phyloP scores from a whole-genome alignment of 1,140 invertebrate species.

The Drosophila kanapiae region DNA sequence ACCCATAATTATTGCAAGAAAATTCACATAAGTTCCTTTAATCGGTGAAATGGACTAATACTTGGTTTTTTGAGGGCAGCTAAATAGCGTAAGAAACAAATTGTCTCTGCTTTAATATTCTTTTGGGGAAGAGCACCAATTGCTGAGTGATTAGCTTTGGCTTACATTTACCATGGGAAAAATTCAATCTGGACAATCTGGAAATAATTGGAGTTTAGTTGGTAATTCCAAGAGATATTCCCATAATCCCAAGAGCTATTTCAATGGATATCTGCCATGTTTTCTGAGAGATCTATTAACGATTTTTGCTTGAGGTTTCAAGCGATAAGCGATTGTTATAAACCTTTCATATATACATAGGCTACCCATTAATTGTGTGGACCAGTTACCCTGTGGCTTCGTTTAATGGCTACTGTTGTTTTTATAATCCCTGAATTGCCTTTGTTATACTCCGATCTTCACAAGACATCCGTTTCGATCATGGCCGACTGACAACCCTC shows the following conservation, averaged over 20 bases:
- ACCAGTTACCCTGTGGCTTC: conserved; percentile 3
- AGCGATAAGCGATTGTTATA: background rate
- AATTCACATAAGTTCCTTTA: conserved; percentile 5
- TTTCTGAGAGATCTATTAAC: no score
- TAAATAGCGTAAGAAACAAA: background rate
- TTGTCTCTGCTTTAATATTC: background rate
- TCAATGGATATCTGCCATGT: no score
- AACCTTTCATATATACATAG: background rate
- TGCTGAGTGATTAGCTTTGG: background rate
- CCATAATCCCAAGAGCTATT: no score
- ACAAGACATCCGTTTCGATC: conserved; percentile 16
- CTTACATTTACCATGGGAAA: background rate
- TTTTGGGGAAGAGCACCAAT: background rate
- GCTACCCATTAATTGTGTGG: background rate
- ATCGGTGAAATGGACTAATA: background rate
- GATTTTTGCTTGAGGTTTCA: background rate
- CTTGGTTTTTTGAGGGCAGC: background rate
- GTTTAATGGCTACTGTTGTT: conserved; percentile 4
- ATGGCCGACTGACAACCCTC: conserved; percentile 36
- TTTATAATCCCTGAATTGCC: conserved; percentile 5
- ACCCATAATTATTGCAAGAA: conserved; percentile 21
- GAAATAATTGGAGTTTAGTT: background rate
- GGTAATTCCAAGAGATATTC: no score
- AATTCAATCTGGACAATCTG: background rate
- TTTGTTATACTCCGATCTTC: conserved; percentile 1